A percentile compares a stretch with the other conserved stretches of the same genome.
phyloP scores from a whole-genome alignment of 2,113 vertebrate species.

The Entomyzon cyanotis region DNA sequence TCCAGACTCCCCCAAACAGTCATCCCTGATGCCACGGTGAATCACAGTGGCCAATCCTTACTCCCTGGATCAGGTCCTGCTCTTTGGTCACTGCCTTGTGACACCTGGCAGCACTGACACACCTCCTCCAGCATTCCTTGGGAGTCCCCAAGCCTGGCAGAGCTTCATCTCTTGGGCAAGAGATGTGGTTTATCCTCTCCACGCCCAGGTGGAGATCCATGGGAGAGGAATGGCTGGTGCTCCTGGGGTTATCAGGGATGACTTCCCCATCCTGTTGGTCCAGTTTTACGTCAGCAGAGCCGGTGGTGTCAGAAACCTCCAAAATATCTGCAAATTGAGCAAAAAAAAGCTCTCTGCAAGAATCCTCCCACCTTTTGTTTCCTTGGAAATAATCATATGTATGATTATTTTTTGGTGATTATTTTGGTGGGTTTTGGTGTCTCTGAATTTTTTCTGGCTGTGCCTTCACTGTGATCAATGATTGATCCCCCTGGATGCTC shows the following conservation, averaged over 20 bases:
- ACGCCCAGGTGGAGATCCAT: not conserved
- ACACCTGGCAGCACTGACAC: not conserved
- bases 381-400: not conserved
- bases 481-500: not conserved
- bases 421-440: not conserved
- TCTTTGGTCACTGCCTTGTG: not conserved
- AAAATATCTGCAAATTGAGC: not conserved
- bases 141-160: not conserved
- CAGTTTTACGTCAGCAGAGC: not conserved
- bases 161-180: conserved; percentile 1
- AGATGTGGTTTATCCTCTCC: not conserved
- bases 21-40: not conserved
- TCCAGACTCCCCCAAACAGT: not conserved
- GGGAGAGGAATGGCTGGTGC: not conserved
- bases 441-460: not conserved
- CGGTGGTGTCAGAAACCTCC: not conserved
- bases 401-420: too few relatives aligned
- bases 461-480: not conserved
- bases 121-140: not conserved
- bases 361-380: accelerated
- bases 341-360: not conserved
- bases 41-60: not conserved
- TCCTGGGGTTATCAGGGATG: not conserved
- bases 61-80: not conserved
- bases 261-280: conserved; percentile 22